phyloP scores from a whole-genome alignment of 2,888 invertebrate genomes.

The Cancer borealis region DNA sequence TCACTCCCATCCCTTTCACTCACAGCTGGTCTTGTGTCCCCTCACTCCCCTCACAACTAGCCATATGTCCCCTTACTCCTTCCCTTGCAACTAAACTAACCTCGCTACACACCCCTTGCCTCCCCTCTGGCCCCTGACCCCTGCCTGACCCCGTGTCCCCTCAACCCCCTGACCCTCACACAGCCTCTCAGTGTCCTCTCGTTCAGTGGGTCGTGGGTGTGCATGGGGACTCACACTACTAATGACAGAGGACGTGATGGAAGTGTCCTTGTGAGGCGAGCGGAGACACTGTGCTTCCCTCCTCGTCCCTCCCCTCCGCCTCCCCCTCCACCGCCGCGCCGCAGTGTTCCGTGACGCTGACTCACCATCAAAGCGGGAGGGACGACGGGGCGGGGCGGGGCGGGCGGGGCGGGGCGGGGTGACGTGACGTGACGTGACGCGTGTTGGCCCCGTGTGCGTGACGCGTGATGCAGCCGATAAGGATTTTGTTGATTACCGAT shows the following conservation, averaged over 20 bases:
- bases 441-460: neutral
- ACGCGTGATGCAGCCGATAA: neutral
- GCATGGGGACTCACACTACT: neutral
- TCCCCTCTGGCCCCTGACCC: neutral
- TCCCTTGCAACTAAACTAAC: neutral
- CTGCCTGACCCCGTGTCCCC: neutral
- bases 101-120: neutral
- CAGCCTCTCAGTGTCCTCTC: neutral
- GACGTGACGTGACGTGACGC: neutral
- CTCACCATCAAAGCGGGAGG: neutral
- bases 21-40: neutral
- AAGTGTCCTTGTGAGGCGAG: conserved; percentile 21
- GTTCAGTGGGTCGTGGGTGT: neutral
- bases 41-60: neutral
- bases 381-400: neutral
- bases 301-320: neutral
- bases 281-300: neutral
- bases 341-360: conserved; percentile 37
- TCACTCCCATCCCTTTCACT: neutral
- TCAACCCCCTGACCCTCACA: conserved; percentile 21
- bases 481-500: neutral
- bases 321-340: neutral
- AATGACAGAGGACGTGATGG: conserved; percentile 16
- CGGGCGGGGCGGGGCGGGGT: neutral
- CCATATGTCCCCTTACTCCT: neutral